Percentiles rank a stretch among this genome's conserved stretches.
phyloP scores from a whole-genome alignment of 2,797 vertebrate species.

The Gobionotothen gibberifrons region DNA sequence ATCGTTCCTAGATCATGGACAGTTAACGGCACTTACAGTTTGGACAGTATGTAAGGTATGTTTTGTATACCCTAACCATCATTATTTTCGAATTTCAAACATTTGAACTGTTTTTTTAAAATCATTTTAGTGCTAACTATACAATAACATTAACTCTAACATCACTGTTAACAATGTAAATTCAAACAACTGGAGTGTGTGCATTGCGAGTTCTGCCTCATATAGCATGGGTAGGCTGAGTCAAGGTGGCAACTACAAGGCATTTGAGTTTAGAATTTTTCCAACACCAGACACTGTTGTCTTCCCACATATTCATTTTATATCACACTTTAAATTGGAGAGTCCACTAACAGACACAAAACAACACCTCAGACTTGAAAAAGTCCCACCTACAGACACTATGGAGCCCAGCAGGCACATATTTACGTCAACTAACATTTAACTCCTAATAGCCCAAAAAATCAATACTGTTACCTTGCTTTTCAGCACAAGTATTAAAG shows the following conservation, averaged over 20 bases:
- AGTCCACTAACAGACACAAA: conserved; percentile 53
- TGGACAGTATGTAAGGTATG: not conserved
- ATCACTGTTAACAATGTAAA: not conserved
- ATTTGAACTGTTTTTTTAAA: not conserved
- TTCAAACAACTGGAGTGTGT: not conserved
- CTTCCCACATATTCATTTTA: conserved; percentile 55
- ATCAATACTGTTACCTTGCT: conserved; percentile 13
- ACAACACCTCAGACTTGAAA: conserved; percentile 53
- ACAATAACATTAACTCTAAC: not conserved
- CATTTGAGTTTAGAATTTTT: conserved; percentile 36
- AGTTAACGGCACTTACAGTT: not conserved
- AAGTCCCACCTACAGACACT: conserved; percentile 52
- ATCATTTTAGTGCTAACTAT: not conserved
- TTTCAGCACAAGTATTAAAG: not conserved
- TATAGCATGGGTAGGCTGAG: conserved; percentile 22
- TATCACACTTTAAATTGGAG: conserved; percentile 51
- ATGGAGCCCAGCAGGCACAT: conserved; percentile 25
- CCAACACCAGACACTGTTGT: conserved; percentile 34
- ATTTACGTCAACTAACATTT: not conserved
- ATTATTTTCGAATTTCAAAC: not conserved
- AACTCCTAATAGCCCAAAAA: not conserved
- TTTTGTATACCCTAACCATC: not conserved
- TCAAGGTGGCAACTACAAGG: conserved; percentile 53
- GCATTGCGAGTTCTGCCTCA: conserved; percentile 16
- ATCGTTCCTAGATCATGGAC: not conserved